Evolutionary conservation across 2,888 invertebrate genomes (phyloP).

Genomic region (Mesorhabditis belari): DNA sequence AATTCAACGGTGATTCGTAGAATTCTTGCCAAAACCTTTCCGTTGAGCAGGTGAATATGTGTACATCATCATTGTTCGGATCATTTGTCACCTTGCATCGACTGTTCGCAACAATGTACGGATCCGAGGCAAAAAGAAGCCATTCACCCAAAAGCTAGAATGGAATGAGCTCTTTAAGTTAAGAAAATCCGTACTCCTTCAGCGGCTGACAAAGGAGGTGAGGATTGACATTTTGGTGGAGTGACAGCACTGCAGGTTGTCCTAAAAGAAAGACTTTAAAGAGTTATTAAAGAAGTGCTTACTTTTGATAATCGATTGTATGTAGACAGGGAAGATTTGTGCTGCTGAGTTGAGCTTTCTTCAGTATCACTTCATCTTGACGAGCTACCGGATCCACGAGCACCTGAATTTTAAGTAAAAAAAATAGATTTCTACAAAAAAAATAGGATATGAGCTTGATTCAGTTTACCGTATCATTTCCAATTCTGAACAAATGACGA

Average conservation of each 20-base stretch:
- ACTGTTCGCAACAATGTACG: slow-evolving; percentile 27
- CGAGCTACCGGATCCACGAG: slow-evolving; percentile 16
- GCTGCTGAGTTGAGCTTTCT: slow-evolving; percentile 29
- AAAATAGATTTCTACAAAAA: background rate
- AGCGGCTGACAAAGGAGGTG: slow-evolving; percentile 10
- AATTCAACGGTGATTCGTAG: background rate
- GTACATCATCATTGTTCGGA: slow-evolving; percentile 6
- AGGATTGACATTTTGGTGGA: slow-evolving; percentile 11
- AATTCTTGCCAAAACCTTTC: background rate
- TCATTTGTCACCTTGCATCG: slow-evolving; percentile 20
- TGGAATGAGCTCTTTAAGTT: slow-evolving; percentile 1
- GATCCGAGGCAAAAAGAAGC: slow-evolving; percentile 31
- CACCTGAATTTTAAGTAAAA: background rate
- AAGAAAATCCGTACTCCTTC: slow-evolving; percentile 9
- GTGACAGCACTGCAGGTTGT: background rate
- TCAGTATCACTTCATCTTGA: background rate
- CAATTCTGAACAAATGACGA: slow-evolving; percentile 5
- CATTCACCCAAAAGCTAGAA: slow-evolving; percentile 27
- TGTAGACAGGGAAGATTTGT: slow-evolving; percentile 20
- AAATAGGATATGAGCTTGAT: too few relatives aligned
- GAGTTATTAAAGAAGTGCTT: background rate
- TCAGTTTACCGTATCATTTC: background rate
- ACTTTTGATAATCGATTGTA: background rate
- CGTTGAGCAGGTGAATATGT: slow-evolving; percentile 11
- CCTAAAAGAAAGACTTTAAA: background rate